Percentiles rank a stretch among this genome's conserved stretches.
These are phyloP conservation scores for Notarius quadriscutis DNA, from an alignment of 2,113 vertebrate genomes.

Conservation along the genomic window DNA sequence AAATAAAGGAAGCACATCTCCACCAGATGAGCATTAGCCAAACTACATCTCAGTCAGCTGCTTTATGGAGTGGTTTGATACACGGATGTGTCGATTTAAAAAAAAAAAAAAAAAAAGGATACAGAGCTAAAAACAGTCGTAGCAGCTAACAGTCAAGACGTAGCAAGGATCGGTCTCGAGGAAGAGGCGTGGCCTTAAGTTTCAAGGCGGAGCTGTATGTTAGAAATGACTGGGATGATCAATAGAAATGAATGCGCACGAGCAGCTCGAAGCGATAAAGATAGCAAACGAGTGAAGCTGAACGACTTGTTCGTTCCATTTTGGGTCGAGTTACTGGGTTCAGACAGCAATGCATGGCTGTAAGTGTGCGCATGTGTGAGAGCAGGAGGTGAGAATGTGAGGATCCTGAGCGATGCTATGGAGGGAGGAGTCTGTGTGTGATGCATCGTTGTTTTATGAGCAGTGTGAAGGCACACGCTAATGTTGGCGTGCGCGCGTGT, in stretches of 20 bases:
- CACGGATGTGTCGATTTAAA: background rate
- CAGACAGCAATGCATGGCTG: slow-evolving; percentile 4
- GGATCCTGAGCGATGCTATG: slow-evolving; percentile 11
- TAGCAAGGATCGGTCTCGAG: background rate
- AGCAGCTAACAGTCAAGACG: background rate
- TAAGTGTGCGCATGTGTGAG: slow-evolving; percentile 23
- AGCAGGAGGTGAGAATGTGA: background rate
- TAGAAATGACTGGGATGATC: background rate
- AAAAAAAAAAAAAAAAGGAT: background rate
- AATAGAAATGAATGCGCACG: background rate
- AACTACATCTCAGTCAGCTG: background rate
- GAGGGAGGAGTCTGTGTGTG: slow-evolving; percentile 57
- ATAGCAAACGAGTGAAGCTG: background rate
- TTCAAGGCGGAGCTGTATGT: background rate
- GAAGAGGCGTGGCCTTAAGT: background rate
- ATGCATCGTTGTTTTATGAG: slow-evolving; percentile 62
- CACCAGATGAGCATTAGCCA: background rate
- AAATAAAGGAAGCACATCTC: background rate
- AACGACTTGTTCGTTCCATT: background rate
- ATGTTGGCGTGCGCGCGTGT: slow-evolving; percentile 35
- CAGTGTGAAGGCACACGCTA: slow-evolving; percentile 65
- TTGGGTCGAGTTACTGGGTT: background rate
- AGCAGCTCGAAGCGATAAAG: background rate
- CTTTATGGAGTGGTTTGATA: background rate
- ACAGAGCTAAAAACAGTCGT: background rate